Evolutionary conservation across 2,113 vertebrate genomes (phyloP), one percentile per base, ranked within the genome.

Genomic region (Felis chaus): DNA sequence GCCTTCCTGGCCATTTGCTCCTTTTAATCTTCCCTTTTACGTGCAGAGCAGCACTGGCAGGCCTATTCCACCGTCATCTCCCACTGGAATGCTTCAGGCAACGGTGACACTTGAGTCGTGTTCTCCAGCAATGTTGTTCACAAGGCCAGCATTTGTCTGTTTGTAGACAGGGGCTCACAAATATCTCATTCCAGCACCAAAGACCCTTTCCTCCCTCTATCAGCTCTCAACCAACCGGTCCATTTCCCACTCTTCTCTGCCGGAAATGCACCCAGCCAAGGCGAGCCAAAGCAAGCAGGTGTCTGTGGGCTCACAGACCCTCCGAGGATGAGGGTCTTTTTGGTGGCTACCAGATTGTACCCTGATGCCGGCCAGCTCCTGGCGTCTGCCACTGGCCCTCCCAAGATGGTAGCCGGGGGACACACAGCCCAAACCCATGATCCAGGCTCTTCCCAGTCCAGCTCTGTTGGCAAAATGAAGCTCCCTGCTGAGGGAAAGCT

Each of bases 291-390:
- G 63, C 92, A 96, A 92, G 74, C 95, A 95, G 94, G 91, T 97
- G 98, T 96, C 94, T 84, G 74, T 85, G 90, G 84, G 81, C 81
- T 91, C 45, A 68, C 69, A 61, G 66, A 84, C 25, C 36, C 86
- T 86, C 90, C 41, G 41, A 85, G 69, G 87, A 94, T 5, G 0
- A 93, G 88, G 13, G 27, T 92, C 81, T 96, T 87, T 94, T 94
- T 93, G 74, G 69, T 92, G 88, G 95, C 53, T 79, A 97, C 96
- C 97, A 97, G 97, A 97, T 93, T 98, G 95, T 2, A 88, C 83
- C 29, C 80, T 36, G 57, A 89, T n/a, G 66, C 78, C 65, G 55
- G 96, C 95, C 95, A 94, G 96, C 92, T 96, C 87, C 88, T 91
- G 94, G 81, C 91, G 0, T 73, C 97, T 89, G 92, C 84, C 65